A percentile compares a stretch with the other conserved stretches of the same genome.
phyloP scores from a whole-genome alignment of 2,797 vertebrate species.

The Xiphophorus birchmanni region DNA sequence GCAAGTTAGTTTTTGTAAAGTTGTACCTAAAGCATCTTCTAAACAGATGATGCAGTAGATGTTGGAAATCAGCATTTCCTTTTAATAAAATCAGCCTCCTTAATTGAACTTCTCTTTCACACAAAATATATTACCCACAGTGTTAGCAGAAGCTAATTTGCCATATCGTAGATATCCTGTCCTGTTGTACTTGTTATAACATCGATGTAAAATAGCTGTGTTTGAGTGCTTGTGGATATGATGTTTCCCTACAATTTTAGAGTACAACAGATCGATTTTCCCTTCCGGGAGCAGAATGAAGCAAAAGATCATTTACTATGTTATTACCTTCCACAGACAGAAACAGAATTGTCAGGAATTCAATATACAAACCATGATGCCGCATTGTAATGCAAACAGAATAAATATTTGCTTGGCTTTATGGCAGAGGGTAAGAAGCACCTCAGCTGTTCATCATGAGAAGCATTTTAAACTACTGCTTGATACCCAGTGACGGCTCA shows the following conservation, averaged over 20 bases:
- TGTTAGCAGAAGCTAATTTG: conserved; percentile 56
- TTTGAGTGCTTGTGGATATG: conserved; percentile 63
- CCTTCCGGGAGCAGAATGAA: conserved; percentile 74
- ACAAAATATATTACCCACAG: conserved; percentile 27
- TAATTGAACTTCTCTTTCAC: conserved; percentile 29
- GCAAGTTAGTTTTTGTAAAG: conserved; percentile 19
- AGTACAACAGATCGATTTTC: conserved; percentile 76
- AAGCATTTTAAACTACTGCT: conserved; percentile 27
- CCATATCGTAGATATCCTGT: conserved; percentile 36
- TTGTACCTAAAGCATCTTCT: conserved; percentile 6
- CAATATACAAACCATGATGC: conserved; percentile 73
- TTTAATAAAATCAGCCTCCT: conserved; percentile 1
- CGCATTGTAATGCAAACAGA: conserved; percentile 60
- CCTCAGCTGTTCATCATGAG: conserved; percentile 63
- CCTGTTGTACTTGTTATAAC: conserved; percentile 56
- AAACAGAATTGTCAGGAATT: conserved; percentile 70
- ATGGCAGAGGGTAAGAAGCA: conserved; percentile 37
- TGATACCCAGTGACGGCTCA: conserved; percentile 47
- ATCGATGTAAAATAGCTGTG: conserved; percentile 65
- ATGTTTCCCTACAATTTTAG: conserved; percentile 67
- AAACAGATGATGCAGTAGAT: conserved; percentile 25
- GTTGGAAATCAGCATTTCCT: conserved; percentile 3
- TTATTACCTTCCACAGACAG: conserved; percentile 80
- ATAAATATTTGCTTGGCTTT: conserved; percentile 73
- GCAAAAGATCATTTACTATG: conserved; percentile 78